Base-by-base conservation (phyloP, 1,140 invertebrate species). In the Tribolium castaneum region DNA sequence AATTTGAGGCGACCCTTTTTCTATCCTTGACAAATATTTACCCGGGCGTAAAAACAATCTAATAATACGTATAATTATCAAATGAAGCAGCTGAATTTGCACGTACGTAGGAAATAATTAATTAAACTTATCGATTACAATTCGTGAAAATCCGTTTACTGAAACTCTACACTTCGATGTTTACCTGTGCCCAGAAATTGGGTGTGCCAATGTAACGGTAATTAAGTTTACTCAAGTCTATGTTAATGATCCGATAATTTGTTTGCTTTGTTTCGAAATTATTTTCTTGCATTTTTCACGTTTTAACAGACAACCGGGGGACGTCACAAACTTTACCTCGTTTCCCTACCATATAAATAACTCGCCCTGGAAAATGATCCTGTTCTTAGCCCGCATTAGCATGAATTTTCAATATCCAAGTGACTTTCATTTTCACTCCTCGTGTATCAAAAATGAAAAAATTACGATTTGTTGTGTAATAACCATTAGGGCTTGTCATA, bases 181-280 rank as follows among this genome's bases (percentile, higher is more conserved):
- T 66, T 66, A 66, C 59, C n/a, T 66, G 10, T 35, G 59, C n/a
- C 59, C 59, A 35, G 59, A 66, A 39, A 66, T 66, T 66, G 35
- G 59, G 59, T 66, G 59, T 66, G 59, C 59, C 59, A 35, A 66
- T 66, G 59, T 66, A 66, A 30, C 59, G 59, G 30, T 66, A 66
- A 66, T 66, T 66, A 66, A 66, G 59, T 66, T 66, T 66, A 14
- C 59, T 35, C 59, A 66, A 66, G 25, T 66, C 59, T 66, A 66
- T 66, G 59, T 66, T 66, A 66, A 66, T 66, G 59, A 66, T 66
- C 59, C 59, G 30, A 66, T 66, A 66, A 66, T 66, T 66, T 66
- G 59, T 66, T 35, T 66, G 25, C 9, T 34, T 14, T 6, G 25
- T 45, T 10, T 66, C 9, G 13, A 39, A 66, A 66, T 12, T 66